These are phyloP conservation scores for Sebastes baramenuke DNA, from an alignment of 2,797 vertebrate species.

Conservation along the genomic window DNA sequence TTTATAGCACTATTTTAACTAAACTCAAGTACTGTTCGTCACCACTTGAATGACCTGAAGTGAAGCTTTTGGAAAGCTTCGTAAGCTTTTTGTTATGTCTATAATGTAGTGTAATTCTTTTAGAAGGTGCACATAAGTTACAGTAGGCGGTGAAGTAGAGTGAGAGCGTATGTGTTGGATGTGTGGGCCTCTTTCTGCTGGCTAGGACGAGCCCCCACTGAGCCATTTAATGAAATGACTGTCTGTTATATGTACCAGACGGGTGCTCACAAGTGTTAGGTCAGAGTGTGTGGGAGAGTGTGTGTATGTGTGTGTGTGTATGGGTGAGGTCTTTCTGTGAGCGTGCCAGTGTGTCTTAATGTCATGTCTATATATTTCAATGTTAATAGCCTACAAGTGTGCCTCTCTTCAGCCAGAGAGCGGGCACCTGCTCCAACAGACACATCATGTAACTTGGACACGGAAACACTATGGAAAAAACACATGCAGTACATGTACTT, in stretches of 20 bases:
- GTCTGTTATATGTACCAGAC: constrained; percentile 67
- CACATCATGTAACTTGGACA: constrained; percentile 27
- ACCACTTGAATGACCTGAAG: constrained; percentile 92
- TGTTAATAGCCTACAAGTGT: constrained; percentile 52
- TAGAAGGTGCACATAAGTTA: constrained; percentile 54
- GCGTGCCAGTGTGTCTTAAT: constrained; percentile 40
- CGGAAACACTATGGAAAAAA: constrained; percentile 38
- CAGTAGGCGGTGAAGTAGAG: constrained; percentile 45
- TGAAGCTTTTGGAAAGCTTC: constrained; percentile 81
- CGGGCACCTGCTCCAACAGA: constrained; percentile 51
- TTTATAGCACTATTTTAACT: constrained; percentile 84
- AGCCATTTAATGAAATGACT: constrained; percentile 78
- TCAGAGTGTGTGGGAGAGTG: constrained; percentile 24
- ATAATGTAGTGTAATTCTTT: constrained; percentile 27
- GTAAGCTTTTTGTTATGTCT: constrained; percentile 42
- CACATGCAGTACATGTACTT: neutral
- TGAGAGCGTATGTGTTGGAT: constrained; percentile 44
- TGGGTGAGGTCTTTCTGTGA: constrained; percentile 23
- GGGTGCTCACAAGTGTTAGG: constrained; percentile 52
- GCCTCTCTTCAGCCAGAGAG: constrained; percentile 35
- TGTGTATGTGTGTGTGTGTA: constrained; percentile 19
- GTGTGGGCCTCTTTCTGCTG: constrained; percentile 79
- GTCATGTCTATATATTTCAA: constrained; percentile 56
- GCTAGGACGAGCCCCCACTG: constrained; percentile 76
- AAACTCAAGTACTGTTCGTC: constrained; percentile 84